These are phyloP conservation scores for Troglohyphantes excavatus DNA, from an alignment of 2,888 invertebrate species.

Conservation along the genomic window DNA sequence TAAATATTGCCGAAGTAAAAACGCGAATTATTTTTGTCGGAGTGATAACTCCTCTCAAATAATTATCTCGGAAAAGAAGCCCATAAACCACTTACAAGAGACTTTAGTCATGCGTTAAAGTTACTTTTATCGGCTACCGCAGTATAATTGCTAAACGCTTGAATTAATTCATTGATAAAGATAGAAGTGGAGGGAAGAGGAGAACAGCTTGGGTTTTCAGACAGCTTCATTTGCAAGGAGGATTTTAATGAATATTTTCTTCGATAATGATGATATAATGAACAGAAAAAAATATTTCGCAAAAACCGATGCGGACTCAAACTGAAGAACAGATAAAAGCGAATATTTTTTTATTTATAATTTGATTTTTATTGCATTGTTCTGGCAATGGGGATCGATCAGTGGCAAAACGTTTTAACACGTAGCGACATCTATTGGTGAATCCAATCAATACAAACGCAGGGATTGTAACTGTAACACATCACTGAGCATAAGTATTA, in stretches of 20 bases:
- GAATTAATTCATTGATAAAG: slow-evolving; percentile 78
- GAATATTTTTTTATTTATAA: slow-evolving; percentile 60
- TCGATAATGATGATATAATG: slow-evolving; percentile 72
- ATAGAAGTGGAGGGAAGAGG: slow-evolving; percentile 16
- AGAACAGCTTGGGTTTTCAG: slow-evolving; percentile 61
- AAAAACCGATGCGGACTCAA: slow-evolving; percentile 75
- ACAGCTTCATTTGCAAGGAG: slow-evolving; percentile 73
- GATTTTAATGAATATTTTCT: slow-evolving; percentile 73
- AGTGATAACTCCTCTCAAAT: slow-evolving; percentile 73
- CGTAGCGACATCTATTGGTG: slow-evolving; percentile 75
- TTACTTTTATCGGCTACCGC: slow-evolving; percentile 75
- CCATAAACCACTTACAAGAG: slow-evolving; percentile 78
- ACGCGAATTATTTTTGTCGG: slow-evolving; percentile 72
- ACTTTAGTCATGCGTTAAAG: slow-evolving; percentile 74
- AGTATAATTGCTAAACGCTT: slow-evolving; percentile 77
- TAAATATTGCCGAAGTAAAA: slow-evolving; percentile 76
- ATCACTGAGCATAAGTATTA: slow-evolving; percentile 71
- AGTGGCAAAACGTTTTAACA: slow-evolving; percentile 37
- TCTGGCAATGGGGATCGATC: slow-evolving; percentile 54
- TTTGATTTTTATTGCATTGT: slow-evolving; percentile 77
- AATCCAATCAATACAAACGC: slow-evolving; percentile 53
- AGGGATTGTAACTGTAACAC: slow-evolving; percentile 30
- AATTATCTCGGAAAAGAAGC: slow-evolving; percentile 76
- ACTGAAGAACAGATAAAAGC: slow-evolving; percentile 60
- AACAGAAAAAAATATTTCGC: slow-evolving; percentile 43